Conservation (phyloP, 2,797 vertebrate species). For the Muraenolepis orangiensis region DNA sequence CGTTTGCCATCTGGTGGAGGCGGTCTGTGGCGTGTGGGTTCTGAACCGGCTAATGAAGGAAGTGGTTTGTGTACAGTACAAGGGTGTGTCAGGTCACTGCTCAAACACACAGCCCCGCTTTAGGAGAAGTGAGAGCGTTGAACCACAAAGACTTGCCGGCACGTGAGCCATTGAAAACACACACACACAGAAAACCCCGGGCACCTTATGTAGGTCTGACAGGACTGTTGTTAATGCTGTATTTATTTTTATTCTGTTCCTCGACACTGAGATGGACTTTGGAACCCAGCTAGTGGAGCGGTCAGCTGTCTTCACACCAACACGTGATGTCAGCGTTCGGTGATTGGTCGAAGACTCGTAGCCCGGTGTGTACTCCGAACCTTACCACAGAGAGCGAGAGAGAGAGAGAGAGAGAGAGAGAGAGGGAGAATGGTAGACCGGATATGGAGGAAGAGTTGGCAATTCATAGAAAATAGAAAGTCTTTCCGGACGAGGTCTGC, state of each 20-base stretch:
- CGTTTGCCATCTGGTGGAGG: constrained; percentile 14
- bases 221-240: constrained; percentile 9
- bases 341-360: constrained; percentile 62
- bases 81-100: constrained; percentile 65
- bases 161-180: neutral
- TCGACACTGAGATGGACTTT: constrained; percentile 60
- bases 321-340: constrained; percentile 48
- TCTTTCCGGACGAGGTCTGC: constrained; percentile 55
- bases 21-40: constrained; percentile 38
- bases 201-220: constrained; percentile 5
- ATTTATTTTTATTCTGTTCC: constrained; percentile 51
- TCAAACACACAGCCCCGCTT: constrained; percentile 44
- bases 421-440: constrained; percentile 67
- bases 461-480: constrained; percentile 61
- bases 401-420: neutral
- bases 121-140: constrained; percentile 35
- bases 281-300: constrained; percentile 40
- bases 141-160: neutral
- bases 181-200: neutral
- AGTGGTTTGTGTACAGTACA: constrained; percentile 63
- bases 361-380: constrained; percentile 75
- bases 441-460: constrained; percentile 72
- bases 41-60: constrained; percentile 60
- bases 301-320: constrained; percentile 28
- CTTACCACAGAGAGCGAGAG: constrained; percentile 15